A percentile compares a stretch with the other conserved stretches of the same genome.
These are phyloP conservation scores for Oceanodroma tethys DNA, from an alignment of 2,113 vertebrate species.

Conservation along the genomic window DNA sequence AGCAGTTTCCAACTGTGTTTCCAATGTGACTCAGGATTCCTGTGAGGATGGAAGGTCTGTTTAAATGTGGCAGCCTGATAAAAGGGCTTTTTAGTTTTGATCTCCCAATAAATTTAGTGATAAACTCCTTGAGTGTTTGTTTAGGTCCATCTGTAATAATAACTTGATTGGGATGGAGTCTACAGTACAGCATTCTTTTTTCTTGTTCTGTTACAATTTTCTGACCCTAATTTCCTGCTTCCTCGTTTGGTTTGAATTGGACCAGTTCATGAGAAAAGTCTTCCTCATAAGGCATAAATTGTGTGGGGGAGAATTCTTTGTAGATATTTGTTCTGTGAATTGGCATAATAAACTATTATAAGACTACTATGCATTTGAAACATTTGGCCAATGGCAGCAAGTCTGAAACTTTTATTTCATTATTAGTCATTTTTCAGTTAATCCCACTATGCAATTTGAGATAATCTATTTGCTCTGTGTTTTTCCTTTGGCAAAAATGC, in stretches of 20 bases:
- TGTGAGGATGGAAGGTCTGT: neutral
- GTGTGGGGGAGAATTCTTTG: neutral
- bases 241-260: neutral
- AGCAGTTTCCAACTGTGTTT: neutral
- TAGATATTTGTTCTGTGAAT: neutral
- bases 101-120: neutral
- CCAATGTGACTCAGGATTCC: neutral
- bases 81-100: neutral
- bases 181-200: neutral
- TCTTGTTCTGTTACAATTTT: neutral
- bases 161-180: neutral
- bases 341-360: neutral
- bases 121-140: neutral
- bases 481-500: neutral
- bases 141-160: neutral
- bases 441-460: neutral
- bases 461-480: neutral
- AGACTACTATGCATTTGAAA: neutral
- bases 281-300: constrained; percentile 12
- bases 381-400: neutral
- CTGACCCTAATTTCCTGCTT: constrained; percentile 39
- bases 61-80: neutral
- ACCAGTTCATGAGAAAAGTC: neutral
- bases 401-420: neutral
- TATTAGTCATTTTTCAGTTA: neutral